A percentile compares a stretch with the other conserved stretches of the same genome.
phyloP scores from a whole-genome alignment of 2,113 vertebrate genomes.

The Burhinus oedicnemus region DNA sequence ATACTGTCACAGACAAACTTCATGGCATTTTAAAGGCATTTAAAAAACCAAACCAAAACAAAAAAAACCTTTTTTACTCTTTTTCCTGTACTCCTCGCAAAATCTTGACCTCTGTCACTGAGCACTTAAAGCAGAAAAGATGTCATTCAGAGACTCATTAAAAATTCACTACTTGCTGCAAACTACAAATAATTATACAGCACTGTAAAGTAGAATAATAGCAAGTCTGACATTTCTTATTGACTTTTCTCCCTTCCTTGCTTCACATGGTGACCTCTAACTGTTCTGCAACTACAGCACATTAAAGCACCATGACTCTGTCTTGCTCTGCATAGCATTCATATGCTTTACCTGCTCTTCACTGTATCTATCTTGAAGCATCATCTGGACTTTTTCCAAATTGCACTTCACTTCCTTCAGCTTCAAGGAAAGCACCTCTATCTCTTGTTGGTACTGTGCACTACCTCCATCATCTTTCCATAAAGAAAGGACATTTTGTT shows the following conservation, averaged over 20 bases:
- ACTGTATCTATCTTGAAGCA: slow-evolving; percentile 81
- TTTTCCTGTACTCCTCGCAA: neutral
- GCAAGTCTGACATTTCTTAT: neutral
- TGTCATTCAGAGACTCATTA: neutral
- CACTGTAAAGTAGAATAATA: neutral
- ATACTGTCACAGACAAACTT: neutral
- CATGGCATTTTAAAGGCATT: neutral
- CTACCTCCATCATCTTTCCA: slow-evolving; percentile 63
- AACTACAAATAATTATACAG: neutral
- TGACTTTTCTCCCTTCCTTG: neutral
- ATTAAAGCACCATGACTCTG: neutral
- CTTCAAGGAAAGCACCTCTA: slow-evolving; percentile 80
- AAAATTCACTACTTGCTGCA: neutral
- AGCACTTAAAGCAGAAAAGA: neutral
- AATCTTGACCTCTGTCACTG: neutral
- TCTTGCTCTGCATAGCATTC: neutral
- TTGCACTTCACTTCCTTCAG: slow-evolving; percentile 85
- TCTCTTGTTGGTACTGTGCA: slow-evolving; percentile 70
- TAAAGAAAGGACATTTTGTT: slow-evolving; percentile 81
- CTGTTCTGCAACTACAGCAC: neutral
- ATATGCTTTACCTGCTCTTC: slow-evolving; percentile 73
- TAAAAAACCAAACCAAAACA: neutral
- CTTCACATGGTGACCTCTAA: neutral
- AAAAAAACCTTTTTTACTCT: neutral
- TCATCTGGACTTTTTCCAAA: slow-evolving; percentile 84